phyloP scores from a whole-genome alignment of 2,113 vertebrate species.

The Porphyrio hochstetteri region DNA sequence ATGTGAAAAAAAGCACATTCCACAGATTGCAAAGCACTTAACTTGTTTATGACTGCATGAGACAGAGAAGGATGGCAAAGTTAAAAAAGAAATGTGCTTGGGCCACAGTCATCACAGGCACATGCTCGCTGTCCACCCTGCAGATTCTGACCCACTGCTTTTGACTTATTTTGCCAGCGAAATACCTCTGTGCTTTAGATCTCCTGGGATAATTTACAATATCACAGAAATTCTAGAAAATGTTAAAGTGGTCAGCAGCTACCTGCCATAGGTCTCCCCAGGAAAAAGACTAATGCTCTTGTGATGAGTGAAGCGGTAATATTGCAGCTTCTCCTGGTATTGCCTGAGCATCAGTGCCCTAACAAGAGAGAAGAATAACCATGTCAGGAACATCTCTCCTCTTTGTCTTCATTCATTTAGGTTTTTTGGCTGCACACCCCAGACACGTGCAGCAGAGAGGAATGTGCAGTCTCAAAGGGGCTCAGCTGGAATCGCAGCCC shows the following conservation, averaged over 20 bases:
- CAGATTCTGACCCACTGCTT: background rate
- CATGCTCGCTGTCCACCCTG: background rate
- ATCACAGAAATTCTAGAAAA: background rate
- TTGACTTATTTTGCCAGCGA: background rate
- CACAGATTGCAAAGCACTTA: conserved; percentile 55
- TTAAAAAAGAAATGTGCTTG: conserved; percentile 17
- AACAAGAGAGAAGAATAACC: conserved; percentile 18
- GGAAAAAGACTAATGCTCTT: background rate
- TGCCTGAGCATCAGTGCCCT: background rate
- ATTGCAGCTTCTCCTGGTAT: background rate
- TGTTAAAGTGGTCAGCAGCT: background rate
- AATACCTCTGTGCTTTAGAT: background rate
- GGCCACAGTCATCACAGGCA: background rate
- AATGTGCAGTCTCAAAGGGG: conserved; percentile 34
- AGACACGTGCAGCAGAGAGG: conserved; percentile 19
- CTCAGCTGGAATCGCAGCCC: conserved; percentile 56
- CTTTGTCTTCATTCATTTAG: conserved; percentile 64
- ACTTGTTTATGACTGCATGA: conserved; percentile 53
- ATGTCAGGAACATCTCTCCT: background rate
- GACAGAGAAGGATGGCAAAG: conserved; percentile 30
- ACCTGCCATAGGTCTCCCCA: background rate
- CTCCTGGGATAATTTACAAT: background rate
- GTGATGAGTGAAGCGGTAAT: background rate
- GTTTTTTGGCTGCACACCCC: conserved; percentile 43
- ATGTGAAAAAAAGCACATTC: conserved; percentile 65